Evolutionary conservation across 2,888 invertebrate species (phyloP), one percentile per base, ranked within the genome.

Genomic region (Apodemia hepburni): DNA sequence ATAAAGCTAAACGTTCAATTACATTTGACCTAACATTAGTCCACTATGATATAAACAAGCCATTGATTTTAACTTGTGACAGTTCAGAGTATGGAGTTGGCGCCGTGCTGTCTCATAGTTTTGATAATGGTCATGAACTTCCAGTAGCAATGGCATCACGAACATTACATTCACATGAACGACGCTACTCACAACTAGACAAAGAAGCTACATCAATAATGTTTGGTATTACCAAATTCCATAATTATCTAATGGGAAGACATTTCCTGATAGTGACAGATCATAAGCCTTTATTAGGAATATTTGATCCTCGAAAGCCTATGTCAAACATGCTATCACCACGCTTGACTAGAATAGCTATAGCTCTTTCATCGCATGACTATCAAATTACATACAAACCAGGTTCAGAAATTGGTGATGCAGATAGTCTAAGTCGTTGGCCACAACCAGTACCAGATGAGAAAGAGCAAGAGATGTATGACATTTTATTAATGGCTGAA

Each of bases 321-420:
- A 69, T 72, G 54, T 64, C 70, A 9, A 63, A 42, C 33, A 62
- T 67, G 57, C 22, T 71, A 7, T 71, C 70, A 8, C 65, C 68
- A 8, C 60, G 68, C 27, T 67, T 71, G 62, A 63, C 68, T n/a
- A 60, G 70, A 15, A 70, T 71, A 63, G 64, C 69, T 4, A 64
- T 75, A 17, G 67, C 62, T 49, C 59, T 71, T 11, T 65, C 62
- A 27, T 65, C 68, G 12, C 67, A 70, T 63, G 57, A 66, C 35
- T 71, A 72, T 63, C 54, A 63, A 0, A 70, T 70, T n/a, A 58
- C 59, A 35, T 73, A 73, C 60, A 68, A 64, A 58, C 64, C 69
- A 15, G 71, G 71, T 2, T 63, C 68, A 45, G 18, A 61, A 11
- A 71, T 73, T 22, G 71, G 68, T 8, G 68, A 70, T 61, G 68